A percentile compares a stretch with the other conserved stretches of the same genome.
phyloP scores from a whole-genome alignment of 2,113 vertebrate species.

The Periophthalmodon schlosseri region DNA sequence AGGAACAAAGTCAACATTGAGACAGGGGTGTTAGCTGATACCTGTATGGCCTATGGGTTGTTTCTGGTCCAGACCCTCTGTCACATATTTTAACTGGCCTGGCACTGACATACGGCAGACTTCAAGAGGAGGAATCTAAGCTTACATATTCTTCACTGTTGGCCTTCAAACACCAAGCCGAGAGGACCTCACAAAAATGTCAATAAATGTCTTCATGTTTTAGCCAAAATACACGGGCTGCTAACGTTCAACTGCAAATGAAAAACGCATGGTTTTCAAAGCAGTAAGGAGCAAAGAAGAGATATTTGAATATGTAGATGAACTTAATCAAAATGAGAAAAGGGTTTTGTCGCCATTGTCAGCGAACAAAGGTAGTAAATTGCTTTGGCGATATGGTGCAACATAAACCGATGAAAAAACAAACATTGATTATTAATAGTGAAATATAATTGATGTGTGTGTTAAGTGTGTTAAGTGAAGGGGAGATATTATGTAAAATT shows the following conservation, averaged over 20 bases:
- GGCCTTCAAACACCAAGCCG: constrained; percentile 1
- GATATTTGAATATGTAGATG: not conserved
- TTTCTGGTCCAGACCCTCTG: constrained; percentile 26
- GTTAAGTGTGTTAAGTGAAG: too few relatives aligned
- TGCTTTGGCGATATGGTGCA: too few relatives aligned
- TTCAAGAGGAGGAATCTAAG: constrained; percentile 22
- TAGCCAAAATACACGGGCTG: constrained; percentile 7
- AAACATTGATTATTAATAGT: too few relatives aligned
- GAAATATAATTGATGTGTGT: too few relatives aligned
- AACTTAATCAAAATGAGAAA: not conserved
- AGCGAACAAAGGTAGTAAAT: too few relatives aligned
- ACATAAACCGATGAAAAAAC: too few relatives aligned
- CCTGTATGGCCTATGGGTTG: constrained; percentile 26
- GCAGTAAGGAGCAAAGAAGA: not conserved
- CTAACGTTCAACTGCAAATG: not conserved
- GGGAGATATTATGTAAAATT: too few relatives aligned
- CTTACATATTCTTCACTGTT: constrained; percentile 19
- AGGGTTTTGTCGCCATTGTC: too few relatives aligned
- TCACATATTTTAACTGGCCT: constrained; percentile 27
- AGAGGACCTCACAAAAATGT: constrained; percentile 20
- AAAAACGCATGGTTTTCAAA: not conserved
- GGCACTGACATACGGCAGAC: constrained; percentile 33
- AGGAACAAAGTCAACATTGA: constrained; percentile 14
- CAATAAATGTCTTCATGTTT: constrained; percentile 18
- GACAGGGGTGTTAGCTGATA: constrained; percentile 36